Evolutionary conservation across 2,888 invertebrate genomes (phyloP).

Genomic region (Heteromyza rotundicornis): DNA sequence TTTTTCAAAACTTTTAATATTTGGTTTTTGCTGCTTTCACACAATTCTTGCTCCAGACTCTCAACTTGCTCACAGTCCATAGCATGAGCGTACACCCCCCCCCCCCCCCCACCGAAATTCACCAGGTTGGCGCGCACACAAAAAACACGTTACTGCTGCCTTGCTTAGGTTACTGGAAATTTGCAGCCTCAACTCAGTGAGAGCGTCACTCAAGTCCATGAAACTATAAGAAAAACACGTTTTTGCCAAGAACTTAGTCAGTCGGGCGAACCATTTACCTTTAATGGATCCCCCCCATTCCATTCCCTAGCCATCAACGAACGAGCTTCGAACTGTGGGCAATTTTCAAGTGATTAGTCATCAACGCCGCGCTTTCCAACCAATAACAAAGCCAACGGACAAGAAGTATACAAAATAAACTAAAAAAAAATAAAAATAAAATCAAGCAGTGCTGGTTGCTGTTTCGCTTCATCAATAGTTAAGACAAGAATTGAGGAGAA

Average conservation of each 20-base stretch:
- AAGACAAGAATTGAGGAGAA: too few relatives aligned
- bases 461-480: slow-evolving; percentile 13
- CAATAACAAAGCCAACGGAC: too few relatives aligned
- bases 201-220: not conserved
- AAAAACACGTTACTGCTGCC: not conserved
- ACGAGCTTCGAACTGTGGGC: slow-evolving; percentile 32
- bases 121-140: too few relatives aligned
- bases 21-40: too few relatives aligned
- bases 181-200: not conserved
- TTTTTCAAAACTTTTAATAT: too few relatives aligned
- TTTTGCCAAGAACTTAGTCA: not conserved
- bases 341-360: slow-evolving; percentile 51
- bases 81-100: too few relatives aligned
- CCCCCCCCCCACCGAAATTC: too few relatives aligned
- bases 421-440: not conserved
- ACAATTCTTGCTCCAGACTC: too few relatives aligned
- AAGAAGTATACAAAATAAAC: not conserved
- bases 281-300: not conserved
- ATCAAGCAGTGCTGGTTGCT: not conserved
- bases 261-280: not conserved
- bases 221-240: slow-evolving; percentile 1
- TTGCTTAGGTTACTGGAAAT: not conserved
- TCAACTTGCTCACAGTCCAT: too few relatives aligned
- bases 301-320: not conserved
- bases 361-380: slow-evolving; percentile 24